phyloP scores from a whole-genome alignment of 2,113 vertebrate species.

The Petaurus breviceps region DNA sequence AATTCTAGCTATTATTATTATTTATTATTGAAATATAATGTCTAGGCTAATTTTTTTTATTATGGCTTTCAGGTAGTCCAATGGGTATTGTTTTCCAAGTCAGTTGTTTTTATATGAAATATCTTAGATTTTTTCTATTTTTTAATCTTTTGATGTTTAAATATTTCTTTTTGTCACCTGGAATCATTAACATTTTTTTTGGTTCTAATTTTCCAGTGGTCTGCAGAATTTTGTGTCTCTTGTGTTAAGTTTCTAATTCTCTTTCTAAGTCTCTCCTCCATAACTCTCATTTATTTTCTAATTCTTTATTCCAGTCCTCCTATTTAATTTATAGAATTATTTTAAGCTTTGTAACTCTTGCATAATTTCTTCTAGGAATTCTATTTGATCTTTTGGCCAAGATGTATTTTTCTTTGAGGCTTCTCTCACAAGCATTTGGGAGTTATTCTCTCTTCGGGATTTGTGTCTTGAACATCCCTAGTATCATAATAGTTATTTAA shows the following conservation, averaged over 20 bases:
- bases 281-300: background rate
- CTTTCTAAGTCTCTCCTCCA: background rate
- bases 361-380: background rate
- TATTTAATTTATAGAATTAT: background rate
- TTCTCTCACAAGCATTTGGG: background rate
- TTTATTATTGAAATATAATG: background rate
- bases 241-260: background rate
- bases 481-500: background rate
- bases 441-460: background rate
- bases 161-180: background rate
- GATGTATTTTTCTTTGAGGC: background rate
- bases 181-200: background rate
- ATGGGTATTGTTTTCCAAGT: background rate
- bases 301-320: background rate
- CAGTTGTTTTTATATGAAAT: background rate
- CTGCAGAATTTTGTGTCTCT: background rate
- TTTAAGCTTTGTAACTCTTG: background rate
- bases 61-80: background rate
- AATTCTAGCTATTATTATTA: background rate
- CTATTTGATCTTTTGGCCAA: background rate
- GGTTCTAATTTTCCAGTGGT: background rate
- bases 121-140: background rate
- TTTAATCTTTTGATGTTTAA: background rate
- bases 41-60: background rate
- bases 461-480: background rate